phyloP scores from a whole-genome alignment of 2,888 invertebrate species.

The Rhingia campestris region DNA sequence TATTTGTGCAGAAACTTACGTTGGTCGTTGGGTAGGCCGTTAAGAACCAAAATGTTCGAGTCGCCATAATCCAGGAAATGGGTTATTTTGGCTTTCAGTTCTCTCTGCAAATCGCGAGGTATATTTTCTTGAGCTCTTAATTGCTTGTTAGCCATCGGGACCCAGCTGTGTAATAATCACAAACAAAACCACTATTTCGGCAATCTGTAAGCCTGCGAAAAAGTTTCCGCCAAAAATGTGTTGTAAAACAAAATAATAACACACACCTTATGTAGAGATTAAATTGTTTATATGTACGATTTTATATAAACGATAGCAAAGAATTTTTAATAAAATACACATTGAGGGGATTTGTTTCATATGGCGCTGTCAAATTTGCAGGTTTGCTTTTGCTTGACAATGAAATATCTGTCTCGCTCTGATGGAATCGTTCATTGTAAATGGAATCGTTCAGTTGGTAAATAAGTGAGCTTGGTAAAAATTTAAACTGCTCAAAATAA shows the following conservation, averaged over 20 bases:
- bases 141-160: conserved; percentile 66
- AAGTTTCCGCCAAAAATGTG: background rate
- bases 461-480: too few species aligned
- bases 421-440: background rate
- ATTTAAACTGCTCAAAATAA: too few species aligned
- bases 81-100: conserved; percentile 67
- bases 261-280: background rate
- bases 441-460: background rate
- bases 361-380: conserved; percentile 56
- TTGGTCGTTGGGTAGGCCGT: conserved; percentile 74
- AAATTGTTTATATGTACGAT: background rate
- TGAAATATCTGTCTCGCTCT: background rate
- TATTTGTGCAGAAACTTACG: conserved; percentile 78
- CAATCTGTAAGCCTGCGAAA: background rate
- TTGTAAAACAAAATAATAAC: background rate
- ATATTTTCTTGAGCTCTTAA: conserved; percentile 42
- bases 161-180: conserved; percentile 37
- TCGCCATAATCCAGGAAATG: conserved; percentile 77
- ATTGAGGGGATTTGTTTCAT: conserved; percentile 45
- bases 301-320: conserved; percentile 45
- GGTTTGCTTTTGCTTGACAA: background rate
- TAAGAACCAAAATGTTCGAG: conserved; percentile 66
- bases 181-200: conserved; percentile 37
- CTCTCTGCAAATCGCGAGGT: conserved; percentile 56
- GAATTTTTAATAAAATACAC: conserved; percentile 59